Conservation (phyloP, 2,888 invertebrate species). For the Bembecia ichneumoniformis region DNA sequence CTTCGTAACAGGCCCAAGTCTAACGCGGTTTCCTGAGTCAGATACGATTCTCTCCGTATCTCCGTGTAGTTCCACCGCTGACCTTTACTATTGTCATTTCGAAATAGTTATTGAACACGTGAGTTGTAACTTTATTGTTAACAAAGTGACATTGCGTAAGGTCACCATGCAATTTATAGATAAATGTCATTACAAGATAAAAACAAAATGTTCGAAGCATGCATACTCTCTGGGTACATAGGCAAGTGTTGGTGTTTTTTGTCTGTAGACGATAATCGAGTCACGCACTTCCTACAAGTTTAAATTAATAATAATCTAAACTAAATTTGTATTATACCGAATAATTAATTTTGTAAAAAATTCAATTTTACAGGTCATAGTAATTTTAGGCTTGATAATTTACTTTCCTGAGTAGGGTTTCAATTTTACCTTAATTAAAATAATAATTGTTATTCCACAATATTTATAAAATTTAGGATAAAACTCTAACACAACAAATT, state of each 20-base stretch:
- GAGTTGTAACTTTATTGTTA: conserved; percentile 41
- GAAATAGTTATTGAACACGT: conserved; percentile 40
- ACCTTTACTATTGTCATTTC: conserved; percentile 45
- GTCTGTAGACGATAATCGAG: conserved; percentile 2
- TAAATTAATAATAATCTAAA: no score
- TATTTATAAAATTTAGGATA: neutral
- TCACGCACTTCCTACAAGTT: conserved; percentile 1
- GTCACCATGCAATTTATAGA: conserved; percentile 28
- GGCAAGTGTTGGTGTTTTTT: conserved; percentile 8
- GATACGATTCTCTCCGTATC: no score
- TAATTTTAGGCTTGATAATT: no score
- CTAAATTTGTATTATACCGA: no score
- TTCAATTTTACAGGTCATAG: no score
- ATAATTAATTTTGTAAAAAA: no score
- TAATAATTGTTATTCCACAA: neutral
- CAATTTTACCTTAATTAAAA: neutral
- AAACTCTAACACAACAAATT: conserved; percentile 30
- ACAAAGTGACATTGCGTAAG: conserved; percentile 37
- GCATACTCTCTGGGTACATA: conserved; percentile 9
- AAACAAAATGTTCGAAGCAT: conserved; percentile 25
- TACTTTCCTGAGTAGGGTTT: neutral
- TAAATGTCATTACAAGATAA: conserved; percentile 45
- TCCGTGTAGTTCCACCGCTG: conserved; percentile 12
- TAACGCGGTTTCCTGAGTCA: conserved; percentile 21
- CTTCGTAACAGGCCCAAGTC: neutral